phyloP scores from a whole-genome alignment of 2,113 vertebrate genomes.

The Tichodroma muraria region DNA sequence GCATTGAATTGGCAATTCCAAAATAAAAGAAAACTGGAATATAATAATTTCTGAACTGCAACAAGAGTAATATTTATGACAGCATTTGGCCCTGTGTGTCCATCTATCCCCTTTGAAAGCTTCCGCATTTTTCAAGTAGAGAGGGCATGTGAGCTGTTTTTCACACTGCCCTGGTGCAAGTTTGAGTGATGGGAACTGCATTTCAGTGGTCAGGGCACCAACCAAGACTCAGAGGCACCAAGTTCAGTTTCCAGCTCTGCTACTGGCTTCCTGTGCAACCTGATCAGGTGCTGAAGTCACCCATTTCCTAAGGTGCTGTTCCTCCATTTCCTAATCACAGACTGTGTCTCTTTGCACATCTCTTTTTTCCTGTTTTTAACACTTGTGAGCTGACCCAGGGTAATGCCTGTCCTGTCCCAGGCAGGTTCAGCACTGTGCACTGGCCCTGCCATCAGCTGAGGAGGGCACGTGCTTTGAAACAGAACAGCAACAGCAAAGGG shows the following conservation, averaged over 20 bases:
- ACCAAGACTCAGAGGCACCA: neutral
- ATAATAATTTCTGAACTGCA: neutral
- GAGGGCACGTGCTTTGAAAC: accelerated
- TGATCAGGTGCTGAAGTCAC: neutral
- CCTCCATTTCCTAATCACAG: neutral
- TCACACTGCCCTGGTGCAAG: accelerated
- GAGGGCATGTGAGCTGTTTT: neutral
- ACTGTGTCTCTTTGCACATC: neutral
- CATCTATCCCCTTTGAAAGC: neutral
- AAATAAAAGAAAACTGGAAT: slow-evolving; percentile 14
- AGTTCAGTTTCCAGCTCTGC: neutral
- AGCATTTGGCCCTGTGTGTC: neutral
- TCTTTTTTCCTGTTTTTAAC: neutral
- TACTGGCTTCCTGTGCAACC: neutral
- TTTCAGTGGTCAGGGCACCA: neutral
- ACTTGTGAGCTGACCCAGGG: neutral
- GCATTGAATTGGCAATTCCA: slow-evolving; percentile 4
- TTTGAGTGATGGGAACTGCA: neutral
- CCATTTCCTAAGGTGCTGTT: too few relatives aligned
- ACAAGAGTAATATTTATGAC: neutral
- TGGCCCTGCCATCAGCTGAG: accelerated
- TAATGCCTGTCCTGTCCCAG: neutral
- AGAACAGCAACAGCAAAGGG: accelerated
- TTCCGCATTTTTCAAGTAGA: neutral
- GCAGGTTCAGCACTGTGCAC: neutral